Base-by-base conservation (phyloP, 2,797 vertebrate species). In the Acropternis orthonyx region DNA sequence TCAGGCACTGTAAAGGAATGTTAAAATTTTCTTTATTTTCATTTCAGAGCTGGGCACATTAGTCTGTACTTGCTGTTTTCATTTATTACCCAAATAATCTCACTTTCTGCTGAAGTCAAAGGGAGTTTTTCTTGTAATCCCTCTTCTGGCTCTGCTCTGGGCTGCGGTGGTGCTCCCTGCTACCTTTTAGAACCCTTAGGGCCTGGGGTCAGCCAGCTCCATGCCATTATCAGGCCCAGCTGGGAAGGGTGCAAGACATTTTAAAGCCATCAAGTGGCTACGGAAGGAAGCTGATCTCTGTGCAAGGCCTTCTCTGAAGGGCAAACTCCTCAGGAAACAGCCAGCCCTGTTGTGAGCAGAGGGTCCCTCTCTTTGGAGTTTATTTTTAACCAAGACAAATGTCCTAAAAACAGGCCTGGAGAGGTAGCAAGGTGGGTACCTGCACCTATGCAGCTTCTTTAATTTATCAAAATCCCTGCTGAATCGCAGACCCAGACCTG, bases 1-100 rank as follows among this genome's bases (percentile, higher is more conserved):
- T 88, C 55, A 27, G 67, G 48, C 91, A 51, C 81, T 92, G 63
- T 90, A 88, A 93, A 91, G 21, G 51, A 91, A 90, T 85, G 75
- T 54, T 82, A 51, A 76, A 94, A 79, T 88, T 75, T 37, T 46
- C 67, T 82, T 88, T 86, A 77, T 88, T 96, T 92, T 94, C 21
- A 30, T 76, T 78, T 94, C 56, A 39, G 44, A 79, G 90, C 59
- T 76, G 71, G 39, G 80, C 59, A 55, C 3, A 3, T 81, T 81
- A 49, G 51, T 24, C 16, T 69, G 30, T 78, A 86, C 30, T 92
- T 85, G 37, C 14, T 71, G 41, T 59, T 51, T 67, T 79, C 30
- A 44, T 82, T 86, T 58, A 43, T 63, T 90, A n/a, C 56, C 41
- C 71, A 63, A 79, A 61, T 58, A 89, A 84, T 59, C 48, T 88